These are phyloP conservation scores for Lasius fuliginosus DNA, from an alignment of 2,888 invertebrate genomes.

Conservation along the genomic window DNA sequence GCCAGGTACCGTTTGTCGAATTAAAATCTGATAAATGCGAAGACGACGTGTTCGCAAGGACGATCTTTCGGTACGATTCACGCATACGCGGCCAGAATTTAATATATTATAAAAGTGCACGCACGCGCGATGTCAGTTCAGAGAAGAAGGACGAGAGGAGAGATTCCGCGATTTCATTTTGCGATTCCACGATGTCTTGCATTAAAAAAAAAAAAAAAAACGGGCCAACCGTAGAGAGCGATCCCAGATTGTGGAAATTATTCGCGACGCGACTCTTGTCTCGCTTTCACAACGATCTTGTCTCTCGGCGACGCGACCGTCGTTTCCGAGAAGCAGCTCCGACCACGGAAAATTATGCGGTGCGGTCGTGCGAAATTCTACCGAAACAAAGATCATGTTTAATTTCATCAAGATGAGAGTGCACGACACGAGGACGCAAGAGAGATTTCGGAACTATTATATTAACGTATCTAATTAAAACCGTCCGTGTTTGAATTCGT, in stretches of 20 bases:
- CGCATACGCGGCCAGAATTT: conserved; percentile 50
- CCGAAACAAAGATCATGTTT: conserved; percentile 4
- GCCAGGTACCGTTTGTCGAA: conserved; percentile 44
- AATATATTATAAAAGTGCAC: conserved; percentile 43
- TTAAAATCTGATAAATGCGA: conserved; percentile 49
- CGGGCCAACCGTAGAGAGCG: conserved; percentile 65
- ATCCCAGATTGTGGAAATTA: conserved; percentile 74
- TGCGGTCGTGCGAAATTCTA: conserved; percentile 42
- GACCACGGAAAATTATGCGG: conserved; percentile 53
- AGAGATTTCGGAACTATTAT: conserved; percentile 26
- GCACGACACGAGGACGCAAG: neutral
- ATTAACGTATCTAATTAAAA: conserved; percentile 24
- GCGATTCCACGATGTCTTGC: conserved; percentile 57
- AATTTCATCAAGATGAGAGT: conserved; percentile 13
- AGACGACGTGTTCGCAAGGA: conserved; percentile 32
- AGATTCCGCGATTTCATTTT: conserved; percentile 51
- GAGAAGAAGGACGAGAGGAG: conserved; percentile 35
- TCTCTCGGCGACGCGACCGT: conserved; percentile 18
- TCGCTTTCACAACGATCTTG: conserved; percentile 47
- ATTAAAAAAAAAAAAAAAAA: conserved; percentile 59
- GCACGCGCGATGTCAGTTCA: neutral
- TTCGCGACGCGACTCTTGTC: conserved; percentile 55
- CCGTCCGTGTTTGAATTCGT: neutral
- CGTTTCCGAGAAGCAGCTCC: conserved; percentile 60
- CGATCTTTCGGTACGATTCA: conserved; percentile 41